Base-by-base conservation (phyloP, 2,113 vertebrate species). In the Synodontis membranacea region DNA sequence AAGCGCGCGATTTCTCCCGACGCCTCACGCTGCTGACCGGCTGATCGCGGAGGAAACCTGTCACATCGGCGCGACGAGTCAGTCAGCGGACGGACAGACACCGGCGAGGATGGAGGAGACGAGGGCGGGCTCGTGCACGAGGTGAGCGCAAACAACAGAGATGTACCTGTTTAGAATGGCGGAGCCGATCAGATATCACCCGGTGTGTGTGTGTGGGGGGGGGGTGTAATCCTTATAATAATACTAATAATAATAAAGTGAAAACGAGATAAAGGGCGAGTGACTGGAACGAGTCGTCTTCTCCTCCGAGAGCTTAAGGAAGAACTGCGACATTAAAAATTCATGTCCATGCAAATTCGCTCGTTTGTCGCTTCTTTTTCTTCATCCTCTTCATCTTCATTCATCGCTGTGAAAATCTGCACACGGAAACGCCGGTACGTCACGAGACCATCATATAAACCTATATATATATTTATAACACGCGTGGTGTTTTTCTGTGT, bases 291-390 rank as follows among this genome's bases (percentile, higher is more conserved):
- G 25, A 17, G 72, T 17, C 11, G n/a, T 50, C 21, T 52, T 78
- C 3, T n/a, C 21, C 23, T 46, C 39, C 9, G 44, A n/a, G 78
- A 21, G 85, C 88, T 87, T 37, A 5, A 31, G 12, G 88, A 85
- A 88, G 81, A 93, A 91, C 88, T 89, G 60, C 89, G 88, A 86
- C 91, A 91, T 93, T 92, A 91, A 93, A 52, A 92, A 93, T 93
- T 89, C 91, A 94, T 94, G 91, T 88, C 87, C 86, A 92, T 90
- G 92, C 90, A 91, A 91, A 91, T 86, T 23, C 79, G 44, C 37
- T 72, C 58, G 48, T 10, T 81, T 39, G 72, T 79, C 58, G 56
- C 85, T 87, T 31, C 75, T 21, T 50, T 46, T 4, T 78, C 74
- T 6, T 66, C 42, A 64, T 44, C 64, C 1, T 68, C 66, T 19